Conservation (phyloP, 1,140 invertebrate genomes). For the Phymorhynchus buccinoides region DNA sequence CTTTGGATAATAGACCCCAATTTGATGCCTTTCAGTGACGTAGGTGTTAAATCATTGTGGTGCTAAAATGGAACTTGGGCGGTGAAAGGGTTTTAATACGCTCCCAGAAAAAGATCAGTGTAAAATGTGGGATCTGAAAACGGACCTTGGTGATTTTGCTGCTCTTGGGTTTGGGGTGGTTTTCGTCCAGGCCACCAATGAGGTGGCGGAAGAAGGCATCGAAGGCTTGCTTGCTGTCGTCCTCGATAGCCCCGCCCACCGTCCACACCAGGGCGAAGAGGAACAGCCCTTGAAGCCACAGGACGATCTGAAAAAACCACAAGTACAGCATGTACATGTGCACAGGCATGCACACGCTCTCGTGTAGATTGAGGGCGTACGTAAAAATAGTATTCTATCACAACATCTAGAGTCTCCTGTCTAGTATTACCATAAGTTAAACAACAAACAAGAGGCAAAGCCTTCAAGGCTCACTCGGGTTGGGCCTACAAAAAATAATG, state of each 20-base stretch:
- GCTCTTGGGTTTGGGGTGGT: slow-evolving; percentile 86
- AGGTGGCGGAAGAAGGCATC: slow-evolving; percentile 86
- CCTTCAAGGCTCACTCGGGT: no score
- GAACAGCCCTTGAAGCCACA: slow-evolving; percentile 74
- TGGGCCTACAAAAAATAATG: no score
- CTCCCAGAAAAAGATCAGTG: background rate
- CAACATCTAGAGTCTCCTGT: no score
- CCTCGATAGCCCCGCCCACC: slow-evolving; percentile 69
- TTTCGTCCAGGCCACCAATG: slow-evolving; percentile 81
- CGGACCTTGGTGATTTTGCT: slow-evolving; percentile 87
- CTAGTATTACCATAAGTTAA: no score
- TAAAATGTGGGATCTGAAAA: background rate
- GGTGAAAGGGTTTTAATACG: no score
- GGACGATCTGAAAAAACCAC: slow-evolving; percentile 62
- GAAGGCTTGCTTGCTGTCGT: slow-evolving; percentile 78
- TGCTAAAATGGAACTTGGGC: no score
- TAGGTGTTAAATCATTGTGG: no score
- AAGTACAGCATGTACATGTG: background rate
- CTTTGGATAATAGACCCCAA: no score
- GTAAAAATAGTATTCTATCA: no score
- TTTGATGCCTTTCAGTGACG: no score
- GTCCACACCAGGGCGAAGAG: slow-evolving; percentile 73
- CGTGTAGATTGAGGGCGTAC: background rate
- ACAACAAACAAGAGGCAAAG: no score
- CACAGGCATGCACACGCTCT: background rate